These are phyloP conservation scores for Polydrusus cervinus DNA, from an alignment of 2,888 invertebrate species.

Conservation along the genomic window DNA sequence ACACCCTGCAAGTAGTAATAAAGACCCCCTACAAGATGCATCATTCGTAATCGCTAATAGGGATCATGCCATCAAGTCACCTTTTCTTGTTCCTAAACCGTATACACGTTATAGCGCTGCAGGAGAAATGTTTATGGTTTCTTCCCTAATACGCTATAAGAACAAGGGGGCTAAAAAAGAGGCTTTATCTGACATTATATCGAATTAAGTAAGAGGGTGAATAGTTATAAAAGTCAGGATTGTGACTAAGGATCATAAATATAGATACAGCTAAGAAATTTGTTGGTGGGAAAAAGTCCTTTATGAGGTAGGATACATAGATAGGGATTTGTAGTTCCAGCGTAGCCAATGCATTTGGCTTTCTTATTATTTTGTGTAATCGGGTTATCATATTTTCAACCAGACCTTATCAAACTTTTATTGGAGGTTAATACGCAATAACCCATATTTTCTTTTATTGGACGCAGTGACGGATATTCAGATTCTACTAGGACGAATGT, in stretches of 20 bases:
- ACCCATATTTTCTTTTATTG: too few species aligned
- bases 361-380: too few species aligned
- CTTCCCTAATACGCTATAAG: constrained; percentile 26
- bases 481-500: too few species aligned
- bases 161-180: constrained; percentile 39
- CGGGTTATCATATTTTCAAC: too few species aligned
- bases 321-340: too few species aligned
- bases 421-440: too few species aligned
- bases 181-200: constrained; percentile 36
- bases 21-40: constrained; percentile 1
- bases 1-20: background rate
- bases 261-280: constrained; percentile 10
- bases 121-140: background rate
- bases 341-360: too few species aligned
- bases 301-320: background rate
- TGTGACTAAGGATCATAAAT: constrained; percentile 7
- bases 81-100: background rate
- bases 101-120: background rate
- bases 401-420: too few species aligned
- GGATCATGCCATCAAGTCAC: background rate
- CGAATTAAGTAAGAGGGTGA: constrained; percentile 27
- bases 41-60: background rate
- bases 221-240: constrained; percentile 38
- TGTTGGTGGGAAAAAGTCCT: background rate
- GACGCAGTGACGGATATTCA: too few species aligned